Evolutionary conservation across 1,140 invertebrate genomes (phyloP).

Genomic region (Steinernema khuongi): DNA sequence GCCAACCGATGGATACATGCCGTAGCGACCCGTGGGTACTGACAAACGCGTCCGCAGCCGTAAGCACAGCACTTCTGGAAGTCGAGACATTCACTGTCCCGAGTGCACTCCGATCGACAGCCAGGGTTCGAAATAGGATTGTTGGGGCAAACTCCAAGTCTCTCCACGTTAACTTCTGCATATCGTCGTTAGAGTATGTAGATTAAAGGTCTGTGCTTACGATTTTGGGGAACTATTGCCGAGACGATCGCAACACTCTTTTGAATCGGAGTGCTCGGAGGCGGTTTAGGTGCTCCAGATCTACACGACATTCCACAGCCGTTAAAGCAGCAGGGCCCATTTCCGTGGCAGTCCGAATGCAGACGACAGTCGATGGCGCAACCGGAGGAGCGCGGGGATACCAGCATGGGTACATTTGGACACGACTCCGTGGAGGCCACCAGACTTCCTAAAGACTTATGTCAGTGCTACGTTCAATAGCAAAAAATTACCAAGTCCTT

Average conservation of each 20-base stretch:
- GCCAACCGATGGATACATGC: slow-evolving; percentile 43
- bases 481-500: slow-evolving; percentile 34
- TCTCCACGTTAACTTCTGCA: neutral
- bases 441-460: slow-evolving; percentile 19
- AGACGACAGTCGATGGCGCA: slow-evolving; percentile 34
- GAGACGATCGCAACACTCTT: neutral
- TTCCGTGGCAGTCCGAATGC: slow-evolving; percentile 29
- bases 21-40: slow-evolving; percentile 31
- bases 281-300: neutral
- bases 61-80: slow-evolving; percentile 39
- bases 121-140: slow-evolving; percentile 40
- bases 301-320: slow-evolving; percentile 43
- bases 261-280: neutral
- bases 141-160: slow-evolving; percentile 27
- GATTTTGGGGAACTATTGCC: neutral
- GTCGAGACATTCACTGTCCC: slow-evolving; percentile 35
- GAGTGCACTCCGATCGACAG: slow-evolving; percentile 37
- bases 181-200: neutral
- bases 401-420: slow-evolving; percentile 35
- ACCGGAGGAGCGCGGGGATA: slow-evolving; percentile 22
- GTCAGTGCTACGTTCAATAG: neutral
- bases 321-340: slow-evolving; percentile 46
- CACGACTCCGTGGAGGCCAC: slow-evolving; percentile 27
- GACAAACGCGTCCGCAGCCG: slow-evolving; percentile 41
- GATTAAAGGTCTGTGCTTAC: neutral